Evolutionary conservation across 2,888 invertebrate species (phyloP).

Genomic region (Chymomyza amoena): DNA sequence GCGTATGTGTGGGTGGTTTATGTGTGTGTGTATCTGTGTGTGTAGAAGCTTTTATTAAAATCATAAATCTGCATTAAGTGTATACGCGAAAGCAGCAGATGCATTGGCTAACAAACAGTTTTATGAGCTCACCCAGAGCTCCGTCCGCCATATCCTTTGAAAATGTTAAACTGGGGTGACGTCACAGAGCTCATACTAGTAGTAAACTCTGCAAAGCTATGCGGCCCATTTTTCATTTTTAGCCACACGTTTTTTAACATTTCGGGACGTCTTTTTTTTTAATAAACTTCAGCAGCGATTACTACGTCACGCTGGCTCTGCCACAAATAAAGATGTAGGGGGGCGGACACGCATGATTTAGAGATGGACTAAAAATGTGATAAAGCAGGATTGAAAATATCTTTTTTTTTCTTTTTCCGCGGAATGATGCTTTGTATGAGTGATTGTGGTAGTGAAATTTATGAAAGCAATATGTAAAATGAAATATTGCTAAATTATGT

Average conservation of each 20-base stretch:
- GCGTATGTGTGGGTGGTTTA: not conserved
- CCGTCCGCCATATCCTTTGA: no score
- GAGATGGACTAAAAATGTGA: not conserved
- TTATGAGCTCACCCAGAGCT: conserved; percentile 27
- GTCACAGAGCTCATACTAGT: not conserved
- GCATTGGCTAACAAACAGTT: conserved; percentile 21
- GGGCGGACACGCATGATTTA: not conserved
- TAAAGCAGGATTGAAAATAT: conserved; percentile 8
- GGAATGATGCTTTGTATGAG: not conserved
- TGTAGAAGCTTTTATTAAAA: conserved; percentile 56
- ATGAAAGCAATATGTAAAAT: conserved; percentile 11
- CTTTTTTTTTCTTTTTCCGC: not conserved
- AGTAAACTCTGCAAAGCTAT: not conserved
- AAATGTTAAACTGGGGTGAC: not conserved
- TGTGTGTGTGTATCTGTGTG: conserved; percentile 19
- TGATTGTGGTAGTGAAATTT: not conserved
- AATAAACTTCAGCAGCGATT: conserved; percentile 60
- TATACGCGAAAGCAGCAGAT: not conserved
- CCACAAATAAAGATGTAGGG: not conserved
- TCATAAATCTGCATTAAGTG: conserved; percentile 68
- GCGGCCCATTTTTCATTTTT: conserved; percentile 63
- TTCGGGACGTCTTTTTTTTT: conserved; percentile 36
- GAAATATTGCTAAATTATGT: not conserved
- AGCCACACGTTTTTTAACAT: conserved; percentile 34
- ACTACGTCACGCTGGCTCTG: not conserved